Evolutionary conservation across 2,113 vertebrate species (phyloP).

Genomic region (Hippocampus abdominalis): DNA sequence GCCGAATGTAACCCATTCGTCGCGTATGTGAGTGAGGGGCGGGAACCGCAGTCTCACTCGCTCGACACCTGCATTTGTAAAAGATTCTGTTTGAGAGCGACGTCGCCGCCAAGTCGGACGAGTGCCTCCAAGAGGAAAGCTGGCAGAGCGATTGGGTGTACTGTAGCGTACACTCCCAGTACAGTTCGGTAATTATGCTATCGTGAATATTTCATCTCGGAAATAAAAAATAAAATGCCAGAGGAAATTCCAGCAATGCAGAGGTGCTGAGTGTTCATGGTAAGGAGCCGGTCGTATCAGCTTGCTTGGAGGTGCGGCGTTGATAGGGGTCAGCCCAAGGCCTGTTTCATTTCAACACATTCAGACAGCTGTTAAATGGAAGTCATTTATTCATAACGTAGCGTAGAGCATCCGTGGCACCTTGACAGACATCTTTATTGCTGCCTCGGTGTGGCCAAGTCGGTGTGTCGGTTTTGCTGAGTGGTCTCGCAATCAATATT

Average conservation of each 20-base stretch:
- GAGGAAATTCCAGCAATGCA: neutral
- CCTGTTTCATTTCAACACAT: neutral
- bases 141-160: no score
- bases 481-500: constrained; percentile 2
- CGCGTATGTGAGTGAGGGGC: no score
- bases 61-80: no score
- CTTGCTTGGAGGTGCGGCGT: neutral
- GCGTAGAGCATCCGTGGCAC: neutral
- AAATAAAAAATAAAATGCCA: neutral
- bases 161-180: no score
- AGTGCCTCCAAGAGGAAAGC: no score
- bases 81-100: no score
- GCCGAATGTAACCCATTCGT: no score
- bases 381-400: neutral
- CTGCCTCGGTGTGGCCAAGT: neutral
- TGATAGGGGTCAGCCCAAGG: neutral
- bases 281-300: neutral
- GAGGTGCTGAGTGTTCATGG: neutral
- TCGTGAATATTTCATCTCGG: neutral
- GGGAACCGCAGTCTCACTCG: no score
- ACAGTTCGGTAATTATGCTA: no score
- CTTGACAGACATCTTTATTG: constrained; percentile 8
- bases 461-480: neutral
- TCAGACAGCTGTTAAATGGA: constrained; percentile 9
- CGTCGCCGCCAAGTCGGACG: no score